Base-by-base conservation (phyloP, 2,113 vertebrate genomes). In the Callorhinus ursinus region DNA sequence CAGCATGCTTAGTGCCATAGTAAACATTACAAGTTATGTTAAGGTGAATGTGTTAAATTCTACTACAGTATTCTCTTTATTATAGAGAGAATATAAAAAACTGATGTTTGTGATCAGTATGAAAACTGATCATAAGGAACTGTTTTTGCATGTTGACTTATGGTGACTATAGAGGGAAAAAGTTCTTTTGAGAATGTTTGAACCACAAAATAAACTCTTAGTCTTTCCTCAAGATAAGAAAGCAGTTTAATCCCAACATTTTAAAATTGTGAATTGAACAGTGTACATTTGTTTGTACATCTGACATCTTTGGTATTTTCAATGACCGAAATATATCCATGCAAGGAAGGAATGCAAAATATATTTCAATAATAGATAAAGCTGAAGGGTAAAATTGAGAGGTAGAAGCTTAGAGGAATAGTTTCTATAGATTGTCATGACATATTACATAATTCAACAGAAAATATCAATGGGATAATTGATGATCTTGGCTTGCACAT, bases 341-440 rank as follows among this genome's bases (percentile, higher is more conserved):
- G 28, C 71, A 85, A 94, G 46, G 15, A 97, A 90, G 39, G 5
- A 72, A 77, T 67, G 12, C 46, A 84, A 82, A 81, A 12, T 95
- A 55, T 85, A 81, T 97, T 77, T 74, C 36, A 77, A 63, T 89
- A 61, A 63, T 61, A 82, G 16, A 33, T 69, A 93, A 95, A 89
- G 61, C 36, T 63, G 49, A 94, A 88, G 19, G 31, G 14, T 55
- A 67, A 55, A 72, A 42, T 67, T 88, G 85, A 89, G 77, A 95
- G 28, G 79, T 89, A 49, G 93, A 90, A 88, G 21, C 28, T 90
- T 88, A 39, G n/a, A 72, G 88, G 85, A 82, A 39, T 24, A 94
- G 51, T 77, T 90, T 93, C 49, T 71, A 59, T 74, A 71, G 57
- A 90, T 81, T 93, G 14, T 77, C 93, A 90, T 72, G 51, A 80